Evolutionary conservation across 2,888 invertebrate genomes (phyloP), one percentile per base, ranked within the genome.

Genomic region (Ophion slaviceki): DNA sequence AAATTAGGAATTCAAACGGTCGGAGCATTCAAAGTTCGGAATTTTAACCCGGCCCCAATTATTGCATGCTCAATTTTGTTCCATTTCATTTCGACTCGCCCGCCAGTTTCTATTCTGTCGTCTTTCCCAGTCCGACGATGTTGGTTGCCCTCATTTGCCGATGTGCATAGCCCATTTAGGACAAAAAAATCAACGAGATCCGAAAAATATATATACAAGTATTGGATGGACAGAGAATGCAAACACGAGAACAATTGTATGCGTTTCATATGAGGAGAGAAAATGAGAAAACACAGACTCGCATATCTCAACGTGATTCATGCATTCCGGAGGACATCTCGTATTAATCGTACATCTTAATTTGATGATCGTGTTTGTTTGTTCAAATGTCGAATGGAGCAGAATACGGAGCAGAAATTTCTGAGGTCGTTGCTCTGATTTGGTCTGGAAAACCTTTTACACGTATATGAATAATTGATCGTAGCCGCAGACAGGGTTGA

Each of bases 231-330:
- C 10, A 14, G 61, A 61, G 61, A 8, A 74, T 40, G 20, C 72
- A 74, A 24, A 74, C 1, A 74, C 61, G 45, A 76, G 32, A 45
- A 71, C 59, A 61, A 53, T 57, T 36, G 32, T 59, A 57, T 71
- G 57, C 71, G 32, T 36, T 71, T 53, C 71, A 57, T 36, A 57
- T 57, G 53, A 40, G 14, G 28, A 71, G 74, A 28, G 40, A 8
- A 40, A 40, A 40, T 40, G 40, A 40, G 40, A 40, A 53, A 45
- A 64, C 17, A 74, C 72, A 81, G 40, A 17, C 59, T 72, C 59
- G 62, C 74, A 61, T 45, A 74, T 36, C 45, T 24, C 32, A 6
- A 20, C 40, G 40, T 74, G 74, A 74, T 62, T 74, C 74, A 74
- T 74, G 14, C 45, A 71, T 57, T 71, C 71, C 71, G n/a, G 32